Evolutionary conservation across 2,113 vertebrate species (phyloP), one percentile per base, ranked within the genome.

Genomic region (Lepus americanus): DNA sequence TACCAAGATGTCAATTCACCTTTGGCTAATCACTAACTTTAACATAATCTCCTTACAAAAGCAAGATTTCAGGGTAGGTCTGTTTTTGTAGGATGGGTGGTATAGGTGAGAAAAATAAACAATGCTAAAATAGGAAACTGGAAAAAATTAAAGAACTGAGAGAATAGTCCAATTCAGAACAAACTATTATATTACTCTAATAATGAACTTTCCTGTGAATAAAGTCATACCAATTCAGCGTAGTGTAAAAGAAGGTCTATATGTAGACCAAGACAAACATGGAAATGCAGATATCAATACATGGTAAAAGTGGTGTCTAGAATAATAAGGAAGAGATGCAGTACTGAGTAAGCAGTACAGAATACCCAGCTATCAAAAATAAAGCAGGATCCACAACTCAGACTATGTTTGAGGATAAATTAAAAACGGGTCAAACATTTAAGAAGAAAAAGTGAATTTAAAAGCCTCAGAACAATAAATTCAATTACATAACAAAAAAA

Each of bases 161-260:
- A 66, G 14, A 93, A 49, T 17, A 80, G 33, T 23, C 16, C 85
- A 73, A 89, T 23, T 66, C 49, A 55, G 44, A 89, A 92, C 51
- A 70, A 85, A 72, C n/a, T 79, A 64, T 64, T 76, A 70, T 36
- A 70, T 81, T 77, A 19, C 23, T 72, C 92, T 6, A 79, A 25
- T 66, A 85, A 89, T 59, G 64, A 89, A 95, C 89, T 49, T 49
- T 81, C 49, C 84, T n/a, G 59, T 33, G 25, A 78, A 84, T 19
- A 72, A 80, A 72, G 11, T 27, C 33, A 89, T 39, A 55, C 14
- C 73, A 72, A 53, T 78, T 19, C 55, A 59, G 19, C 4, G 55
- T 14, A 59, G 19, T 59, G 55, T 59, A 33, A 78, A 49, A 78
- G 10, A 81, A 79, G 72, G 9, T 78, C 51, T 44, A 53, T 25